Evolutionary conservation across 2,113 vertebrate genomes (phyloP).

Genomic region (Spheniscus mendiculus): DNA sequence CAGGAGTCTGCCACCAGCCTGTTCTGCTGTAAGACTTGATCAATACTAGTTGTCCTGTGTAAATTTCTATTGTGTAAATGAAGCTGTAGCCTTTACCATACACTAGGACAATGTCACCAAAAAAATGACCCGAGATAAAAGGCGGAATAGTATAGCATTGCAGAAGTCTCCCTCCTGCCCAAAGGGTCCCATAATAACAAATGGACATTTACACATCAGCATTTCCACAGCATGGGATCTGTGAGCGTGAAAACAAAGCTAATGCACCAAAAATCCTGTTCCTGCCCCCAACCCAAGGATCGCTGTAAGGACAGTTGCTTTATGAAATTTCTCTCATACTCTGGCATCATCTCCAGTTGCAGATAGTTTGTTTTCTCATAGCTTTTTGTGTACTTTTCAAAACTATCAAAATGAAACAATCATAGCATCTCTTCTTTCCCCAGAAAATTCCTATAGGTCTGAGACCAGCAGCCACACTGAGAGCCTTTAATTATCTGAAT

Average conservation of each 20-base stretch:
- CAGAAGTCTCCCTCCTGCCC: background rate
- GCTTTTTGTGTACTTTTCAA: background rate
- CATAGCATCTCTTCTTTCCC: background rate
- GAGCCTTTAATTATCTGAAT: background rate
- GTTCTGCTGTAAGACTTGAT: background rate
- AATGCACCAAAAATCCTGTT: background rate
- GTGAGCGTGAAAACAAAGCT: background rate
- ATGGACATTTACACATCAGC: background rate
- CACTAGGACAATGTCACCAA: background rate
- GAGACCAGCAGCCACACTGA: background rate
- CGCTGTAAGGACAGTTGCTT: background rate
- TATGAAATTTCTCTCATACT: background rate
- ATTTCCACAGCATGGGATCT: background rate
- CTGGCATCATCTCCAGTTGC: background rate
- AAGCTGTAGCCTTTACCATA: background rate
- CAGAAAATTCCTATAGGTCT: background rate
- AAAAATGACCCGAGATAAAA: background rate
- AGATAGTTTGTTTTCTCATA: background rate
- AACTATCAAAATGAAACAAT: background rate
- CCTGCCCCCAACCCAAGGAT: background rate
- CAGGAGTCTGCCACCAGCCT: background rate
- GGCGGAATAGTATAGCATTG: background rate
- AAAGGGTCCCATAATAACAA: background rate
- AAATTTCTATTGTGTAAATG: background rate
- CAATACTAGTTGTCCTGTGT: background rate